Conservation (phyloP, 2,888 invertebrate genomes). For the Metellina segmentata region DNA sequence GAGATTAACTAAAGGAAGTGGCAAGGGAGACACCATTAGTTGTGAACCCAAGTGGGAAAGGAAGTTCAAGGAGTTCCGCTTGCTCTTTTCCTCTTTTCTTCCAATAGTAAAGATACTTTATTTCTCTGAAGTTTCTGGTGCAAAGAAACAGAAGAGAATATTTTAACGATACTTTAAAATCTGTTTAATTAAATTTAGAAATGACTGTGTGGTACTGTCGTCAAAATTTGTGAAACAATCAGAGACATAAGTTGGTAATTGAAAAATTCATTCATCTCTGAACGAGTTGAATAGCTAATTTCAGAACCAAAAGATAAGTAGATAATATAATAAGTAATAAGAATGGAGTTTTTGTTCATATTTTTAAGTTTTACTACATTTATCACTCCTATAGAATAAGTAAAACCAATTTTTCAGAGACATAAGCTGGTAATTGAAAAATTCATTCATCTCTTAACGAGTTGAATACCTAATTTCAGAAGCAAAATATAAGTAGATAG, state of each 20-base stretch:
- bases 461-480: not conserved
- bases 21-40: constrained; percentile 74
- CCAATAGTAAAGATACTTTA: constrained; percentile 40
- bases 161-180: constrained; percentile 12
- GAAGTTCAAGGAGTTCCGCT: constrained; percentile 60
- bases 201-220: not conserved
- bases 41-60: constrained; percentile 72
- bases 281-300: not conserved
- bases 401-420: too few species aligned
- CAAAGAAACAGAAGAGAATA: not conserved
- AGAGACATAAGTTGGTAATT: not conserved
- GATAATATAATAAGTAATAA: too few species aligned
- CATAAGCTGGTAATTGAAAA: not conserved
- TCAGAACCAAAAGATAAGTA: not conserved
- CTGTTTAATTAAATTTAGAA: not conserved
- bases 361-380: too few species aligned
- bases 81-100: constrained; percentile 45
- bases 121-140: constrained; percentile 9
- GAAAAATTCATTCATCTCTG: not conserved
- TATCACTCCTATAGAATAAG: too few species aligned
- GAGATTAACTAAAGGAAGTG: constrained; percentile 75
- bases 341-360: too few species aligned
- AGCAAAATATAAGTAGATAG: too few species aligned
- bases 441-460: not conserved
- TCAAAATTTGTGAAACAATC: not conserved